These are phyloP conservation scores for Charanyca ferruginea DNA, from an alignment of 2,888 invertebrate genomes.

Conservation along the genomic window DNA sequence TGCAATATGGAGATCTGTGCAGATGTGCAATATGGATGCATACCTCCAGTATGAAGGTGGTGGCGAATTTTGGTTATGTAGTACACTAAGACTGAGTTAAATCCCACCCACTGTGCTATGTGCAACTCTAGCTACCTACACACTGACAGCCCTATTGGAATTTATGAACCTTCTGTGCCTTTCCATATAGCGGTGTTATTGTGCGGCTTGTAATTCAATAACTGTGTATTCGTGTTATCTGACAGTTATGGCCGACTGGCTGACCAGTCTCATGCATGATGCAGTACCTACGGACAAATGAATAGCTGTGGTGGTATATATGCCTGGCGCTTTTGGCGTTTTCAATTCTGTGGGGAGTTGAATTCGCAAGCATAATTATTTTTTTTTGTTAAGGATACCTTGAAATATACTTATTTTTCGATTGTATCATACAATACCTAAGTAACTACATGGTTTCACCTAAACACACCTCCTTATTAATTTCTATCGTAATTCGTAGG, in stretches of 20 bases:
- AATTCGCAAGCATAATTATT: slow-evolving; percentile 20
- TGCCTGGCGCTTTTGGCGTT: slow-evolving; percentile 37
- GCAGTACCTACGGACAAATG: slow-evolving; percentile 34
- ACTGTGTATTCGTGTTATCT: slow-evolving; percentile 56
- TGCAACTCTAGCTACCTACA: no score
- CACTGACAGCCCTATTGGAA: not conserved
- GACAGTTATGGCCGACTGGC: slow-evolving; percentile 50
- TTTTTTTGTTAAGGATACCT: not conserved
- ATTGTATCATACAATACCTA: no score
- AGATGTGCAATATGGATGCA: no score
- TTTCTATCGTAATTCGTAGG: no score
- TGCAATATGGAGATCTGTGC: no score
- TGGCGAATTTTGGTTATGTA: no score
- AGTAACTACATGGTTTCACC: no score
- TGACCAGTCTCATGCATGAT: slow-evolving; percentile 44
- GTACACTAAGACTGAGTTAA: no score
- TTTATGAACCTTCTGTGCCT: slow-evolving; percentile 24
- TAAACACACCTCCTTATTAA: no score
- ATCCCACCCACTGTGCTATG: no score
- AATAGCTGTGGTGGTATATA: slow-evolving; percentile 26
- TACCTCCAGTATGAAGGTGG: no score
- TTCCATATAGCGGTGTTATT: slow-evolving; percentile 21
- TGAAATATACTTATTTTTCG: no score
- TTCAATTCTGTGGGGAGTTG: slow-evolving; percentile 16
- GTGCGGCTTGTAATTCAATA: slow-evolving; percentile 57